These are phyloP conservation scores for Amyelois transitella DNA, from an alignment of 1,140 invertebrate genomes.

Conservation along the genomic window DNA sequence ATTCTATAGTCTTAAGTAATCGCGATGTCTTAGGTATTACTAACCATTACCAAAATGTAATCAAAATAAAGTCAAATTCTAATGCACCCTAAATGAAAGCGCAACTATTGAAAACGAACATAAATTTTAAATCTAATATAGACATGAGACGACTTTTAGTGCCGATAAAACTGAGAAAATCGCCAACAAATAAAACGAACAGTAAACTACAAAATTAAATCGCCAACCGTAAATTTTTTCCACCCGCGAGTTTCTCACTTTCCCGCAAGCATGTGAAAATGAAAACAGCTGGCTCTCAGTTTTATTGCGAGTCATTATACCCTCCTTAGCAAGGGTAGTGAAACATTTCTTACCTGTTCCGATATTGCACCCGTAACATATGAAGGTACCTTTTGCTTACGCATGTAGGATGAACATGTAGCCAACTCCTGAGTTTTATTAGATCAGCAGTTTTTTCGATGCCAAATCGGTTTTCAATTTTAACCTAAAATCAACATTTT, in stretches of 20 bases:
- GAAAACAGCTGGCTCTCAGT: constrained; percentile 15
- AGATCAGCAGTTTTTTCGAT: too few relatives aligned
- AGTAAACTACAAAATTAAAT: not conserved
- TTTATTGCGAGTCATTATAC: constrained; percentile 17
- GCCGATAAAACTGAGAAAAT: too few relatives aligned
- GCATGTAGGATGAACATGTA: constrained; percentile 41
- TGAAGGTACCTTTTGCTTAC: constrained; percentile 23
- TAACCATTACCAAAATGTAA: too few relatives aligned
- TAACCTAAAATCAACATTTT: too few relatives aligned
- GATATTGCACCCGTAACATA: constrained; percentile 37
- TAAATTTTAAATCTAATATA: constrained; percentile 8
- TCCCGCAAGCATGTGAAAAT: constrained; percentile 15
- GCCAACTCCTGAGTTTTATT: too few relatives aligned
- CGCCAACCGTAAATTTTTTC: not conserved
- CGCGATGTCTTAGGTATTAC: too few relatives aligned
- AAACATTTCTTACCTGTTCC: constrained; percentile 51
- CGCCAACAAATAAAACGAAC: not conserved
- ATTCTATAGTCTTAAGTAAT: too few relatives aligned
- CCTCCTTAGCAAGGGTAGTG: constrained; percentile 19
- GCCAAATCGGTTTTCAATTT: too few relatives aligned
- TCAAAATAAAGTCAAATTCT: too few relatives aligned
- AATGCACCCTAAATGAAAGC: too few relatives aligned
- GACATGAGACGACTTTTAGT: too few relatives aligned
- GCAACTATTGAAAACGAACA: too few relatives aligned
- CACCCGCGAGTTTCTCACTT: not conserved